Evolutionary conservation across 2,888 invertebrate genomes (phyloP), one percentile per base, ranked within the genome.

Genomic region (Agriotes lineatus): DNA sequence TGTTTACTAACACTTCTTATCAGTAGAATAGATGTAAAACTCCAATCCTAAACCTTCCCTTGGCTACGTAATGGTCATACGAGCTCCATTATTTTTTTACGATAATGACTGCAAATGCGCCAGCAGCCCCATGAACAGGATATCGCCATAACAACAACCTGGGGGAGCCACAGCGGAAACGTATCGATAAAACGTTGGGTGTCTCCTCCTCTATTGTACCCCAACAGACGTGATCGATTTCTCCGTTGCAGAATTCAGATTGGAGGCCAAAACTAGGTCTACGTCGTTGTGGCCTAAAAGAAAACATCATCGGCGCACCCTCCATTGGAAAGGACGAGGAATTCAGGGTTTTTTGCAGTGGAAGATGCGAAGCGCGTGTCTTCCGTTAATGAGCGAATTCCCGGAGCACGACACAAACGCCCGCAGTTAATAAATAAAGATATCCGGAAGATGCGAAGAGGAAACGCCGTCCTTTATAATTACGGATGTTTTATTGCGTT

Each of bases 341-440:
- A 48, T 22, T 48, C 48, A 12, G 12, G 12, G 12, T 48, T 48
- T 48, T 48, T 48, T 22, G 19, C 20, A 1, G 16, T 14, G 16
- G 7, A 42, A 18, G 25, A 16, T 39, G 9, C 16, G 16, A 5
- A 25, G 3, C 7, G 25, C 25, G 3, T 25, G 3, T 25, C 25
- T 25, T 25, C 7, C 25, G 42, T 42, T 42, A 42, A 42, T 42
- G 42, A 42, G 42, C 22, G 10, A 67, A 66, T 63, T 58, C 50
- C 18, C 54, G 42, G 56, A 61, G 67, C 74, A 74, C 74, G 74
- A 72, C 50, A 50, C 66, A 67, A 20, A 20, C 48, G 22, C 59
- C 25, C 42, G 59, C 74, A 71, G 71, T 74, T 72, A 72, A 74
- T 71, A 71, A 71, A 70, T 70, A 25, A 73, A 72, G 74, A 71